Evolutionary conservation across 2,888 invertebrate genomes (phyloP), one percentile per base, ranked within the genome.

Genomic region (Catonia carolina): DNA sequence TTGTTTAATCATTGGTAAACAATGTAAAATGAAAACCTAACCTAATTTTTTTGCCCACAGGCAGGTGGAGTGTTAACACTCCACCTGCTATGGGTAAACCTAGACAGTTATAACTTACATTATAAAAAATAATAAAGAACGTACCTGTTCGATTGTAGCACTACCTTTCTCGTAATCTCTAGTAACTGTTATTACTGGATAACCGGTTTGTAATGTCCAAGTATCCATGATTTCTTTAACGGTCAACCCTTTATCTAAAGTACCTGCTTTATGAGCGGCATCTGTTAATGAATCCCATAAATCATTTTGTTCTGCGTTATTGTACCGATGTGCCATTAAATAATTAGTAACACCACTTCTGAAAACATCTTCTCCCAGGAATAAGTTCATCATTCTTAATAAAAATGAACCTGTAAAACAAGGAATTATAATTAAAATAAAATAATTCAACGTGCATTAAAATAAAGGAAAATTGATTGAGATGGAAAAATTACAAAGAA

Each of bases 371-470:
- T 86, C 82, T 0, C 94, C 93, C 20, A 96, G 78, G 72, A 90
- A 87, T 69, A 85, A 77, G 63, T 84, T 83, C 86, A 96, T 91
- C 96, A 97, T 97, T 42, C 94, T 79, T 60, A 97, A 82, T 42
- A 97, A 79, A 22, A 55, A 62, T 10, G 63, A 62, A n/a, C 64
- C 63, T 64, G 37, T 5, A 52, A 35, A n/a, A n/a, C n/a, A n/a
- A n/a, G n/a, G n/a, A n/a, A n/a, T n/a, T n/a, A n/a, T n/a, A n/a
- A n/a, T n/a, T n/a, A n/a, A n/a, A n/a, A n/a, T n/a, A n/a, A n/a
- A n/a, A n/a, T n/a, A n/a, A n/a, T n/a, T n/a, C n/a, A n/a, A n/a
- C n/a, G n/a, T n/a, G n/a, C n/a, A n/a, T n/a, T n/a, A n/a, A n/a
- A n/a, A n/a, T n/a, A n/a, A n/a, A n/a, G n/a, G n/a, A n/a, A n/a